Evolutionary conservation across 2,888 invertebrate species (phyloP), one percentile per base, ranked within the genome.

Genomic region (Sthenelais limicola): DNA sequence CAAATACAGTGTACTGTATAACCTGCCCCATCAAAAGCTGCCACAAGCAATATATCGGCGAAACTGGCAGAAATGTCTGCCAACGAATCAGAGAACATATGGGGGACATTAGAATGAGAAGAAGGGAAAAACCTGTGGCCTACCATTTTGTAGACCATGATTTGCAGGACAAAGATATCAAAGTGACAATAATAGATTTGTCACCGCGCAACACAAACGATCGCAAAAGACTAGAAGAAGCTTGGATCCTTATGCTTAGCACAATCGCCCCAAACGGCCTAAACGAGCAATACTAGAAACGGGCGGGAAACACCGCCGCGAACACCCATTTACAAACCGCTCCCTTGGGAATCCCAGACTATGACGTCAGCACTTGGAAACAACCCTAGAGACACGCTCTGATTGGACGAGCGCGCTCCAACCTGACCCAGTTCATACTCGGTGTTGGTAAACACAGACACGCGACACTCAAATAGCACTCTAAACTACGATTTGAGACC

Each of bases 1-100:
- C 30, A 54, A 5, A n/a, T 26, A n/a, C 32, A 26, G 28, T 54
- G 32, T 54, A 54, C 28, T 9, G 26, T n/a, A 54, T 54, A 28
- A 26, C 54, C 21, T 54, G 54, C 54, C 21, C 21, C n/a, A n/a
- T n/a, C n/a, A n/a, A n/a, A 26, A n/a, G 15, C 21, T 54, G 54
- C 28, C 9, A 32, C 5, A 5, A 4, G 9, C 54, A 54, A 54
- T 54, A 54, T 32, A 54, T 54, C 7, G 54, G 54, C 15, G 54
- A 54, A n/a, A 54, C 54, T 12, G 54, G 54, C 54, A 5, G 5
- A 4, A 28, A n/a, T 5, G 26, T 26, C 5, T 4, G 30, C 26
- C 15, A 9, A 3, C 24, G 54, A 7, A 9, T 54, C 21, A 3
- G 9, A 15, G 5, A 28, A 4, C 54, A 54, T 32, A 54, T 30